Conservation (phyloP, 2,797 vertebrate species). For the Platyrinchus mystaceus region DNA sequence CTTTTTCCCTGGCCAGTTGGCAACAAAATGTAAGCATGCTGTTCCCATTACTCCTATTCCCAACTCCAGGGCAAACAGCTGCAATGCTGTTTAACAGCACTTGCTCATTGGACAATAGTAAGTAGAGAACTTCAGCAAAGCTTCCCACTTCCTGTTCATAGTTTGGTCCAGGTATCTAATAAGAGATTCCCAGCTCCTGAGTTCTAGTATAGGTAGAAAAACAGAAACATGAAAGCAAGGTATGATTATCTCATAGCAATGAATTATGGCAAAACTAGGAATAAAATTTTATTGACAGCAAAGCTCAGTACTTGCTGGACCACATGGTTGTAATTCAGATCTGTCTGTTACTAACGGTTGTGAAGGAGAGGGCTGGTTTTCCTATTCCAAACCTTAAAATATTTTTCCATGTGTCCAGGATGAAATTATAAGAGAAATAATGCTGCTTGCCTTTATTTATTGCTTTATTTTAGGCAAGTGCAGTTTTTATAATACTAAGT, state of each 20-base stretch:
- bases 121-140: background rate
- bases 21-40: background rate
- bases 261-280: background rate
- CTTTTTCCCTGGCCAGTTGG: background rate
- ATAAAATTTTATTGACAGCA: background rate
- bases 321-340: background rate
- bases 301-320: background rate
- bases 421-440: background rate
- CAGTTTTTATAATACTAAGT: background rate
- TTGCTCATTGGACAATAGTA: background rate
- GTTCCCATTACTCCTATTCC: background rate
- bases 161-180: background rate
- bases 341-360: background rate
- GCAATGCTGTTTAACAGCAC: background rate
- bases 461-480: background rate
- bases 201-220: background rate
- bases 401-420: background rate
- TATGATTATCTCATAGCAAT: background rate
- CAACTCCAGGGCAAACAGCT: background rate
- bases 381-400: background rate
- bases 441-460: background rate
- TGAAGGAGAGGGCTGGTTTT: background rate
- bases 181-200: background rate
- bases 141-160: background rate
- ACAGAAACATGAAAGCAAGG: background rate